Conservation (phyloP, 2,113 vertebrate species). For the Talpa occidentalis region DNA sequence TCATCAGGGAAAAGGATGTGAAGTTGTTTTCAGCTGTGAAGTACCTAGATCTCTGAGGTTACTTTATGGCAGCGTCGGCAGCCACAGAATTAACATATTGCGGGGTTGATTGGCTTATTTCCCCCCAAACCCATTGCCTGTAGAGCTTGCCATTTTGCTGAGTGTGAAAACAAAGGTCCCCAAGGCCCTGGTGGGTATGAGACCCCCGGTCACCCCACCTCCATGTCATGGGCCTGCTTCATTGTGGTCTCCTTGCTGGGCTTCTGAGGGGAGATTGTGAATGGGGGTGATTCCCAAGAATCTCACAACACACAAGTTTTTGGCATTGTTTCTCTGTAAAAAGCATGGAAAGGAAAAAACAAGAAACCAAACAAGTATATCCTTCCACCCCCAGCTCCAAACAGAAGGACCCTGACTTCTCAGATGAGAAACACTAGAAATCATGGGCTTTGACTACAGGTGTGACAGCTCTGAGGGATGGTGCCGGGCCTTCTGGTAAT, state of each 20-base stretch:
- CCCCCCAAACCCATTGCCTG: background rate
- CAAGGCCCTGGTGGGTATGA: too few relatives aligned
- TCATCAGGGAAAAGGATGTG: background rate
- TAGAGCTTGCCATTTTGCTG: background rate
- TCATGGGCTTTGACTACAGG: fast-evolving
- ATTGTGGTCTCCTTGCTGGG: background rate
- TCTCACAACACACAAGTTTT: background rate
- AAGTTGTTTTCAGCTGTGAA: background rate
- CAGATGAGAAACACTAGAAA: background rate
- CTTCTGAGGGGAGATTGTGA: background rate
- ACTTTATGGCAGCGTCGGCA: background rate
- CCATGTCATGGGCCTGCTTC: background rate
- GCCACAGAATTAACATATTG: background rate
- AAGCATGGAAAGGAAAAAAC: background rate
- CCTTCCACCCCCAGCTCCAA: background rate
- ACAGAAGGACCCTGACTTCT: background rate
- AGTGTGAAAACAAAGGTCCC: background rate
- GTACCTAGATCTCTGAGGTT: background rate
- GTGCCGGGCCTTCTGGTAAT: slow-evolving; percentile 10
- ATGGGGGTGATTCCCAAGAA: background rate
- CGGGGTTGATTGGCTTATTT: background rate
- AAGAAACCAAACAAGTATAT: background rate
- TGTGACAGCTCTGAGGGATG: background rate
- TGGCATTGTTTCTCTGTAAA: background rate
- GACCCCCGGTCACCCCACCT: fast-evolving